phyloP scores from a whole-genome alignment of 2,113 vertebrate species.

The Diadophis punctatus region DNA sequence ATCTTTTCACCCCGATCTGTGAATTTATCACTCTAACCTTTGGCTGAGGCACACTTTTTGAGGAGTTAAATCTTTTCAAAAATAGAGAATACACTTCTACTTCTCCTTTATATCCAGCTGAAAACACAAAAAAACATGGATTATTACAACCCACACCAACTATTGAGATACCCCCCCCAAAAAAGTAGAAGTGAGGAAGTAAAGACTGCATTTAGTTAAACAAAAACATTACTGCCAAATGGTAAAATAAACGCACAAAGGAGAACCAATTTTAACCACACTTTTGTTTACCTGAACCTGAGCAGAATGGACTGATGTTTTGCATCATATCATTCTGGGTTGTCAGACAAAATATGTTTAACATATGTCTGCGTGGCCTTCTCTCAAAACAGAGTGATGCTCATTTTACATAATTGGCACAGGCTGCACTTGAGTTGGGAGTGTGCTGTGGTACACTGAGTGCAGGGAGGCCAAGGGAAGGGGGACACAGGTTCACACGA shows the following conservation, averaged over 20 bases:
- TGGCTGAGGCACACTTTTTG: fast-evolving
- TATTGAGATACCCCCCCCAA: neutral
- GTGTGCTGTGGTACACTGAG: neutral
- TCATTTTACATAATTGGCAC: neutral
- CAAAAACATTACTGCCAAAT: fast-evolving
- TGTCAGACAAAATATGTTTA: neutral
- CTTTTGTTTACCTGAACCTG: neutral
- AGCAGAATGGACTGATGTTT: neutral
- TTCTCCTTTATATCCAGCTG: conserved; percentile 51
- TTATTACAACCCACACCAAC: neutral
- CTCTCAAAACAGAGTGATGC: fast-evolving
- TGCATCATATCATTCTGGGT: neutral
- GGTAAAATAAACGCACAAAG: neutral
- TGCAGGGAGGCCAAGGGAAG: neutral
- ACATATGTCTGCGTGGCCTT: no score
- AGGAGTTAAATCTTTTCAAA: neutral
- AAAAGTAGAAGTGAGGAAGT: neutral
- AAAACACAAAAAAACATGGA: conserved; percentile 23
- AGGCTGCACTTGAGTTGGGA: neutral
- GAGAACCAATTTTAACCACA: fast-evolving
- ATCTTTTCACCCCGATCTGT: neutral
- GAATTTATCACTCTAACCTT: neutral
- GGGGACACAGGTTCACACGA: neutral
- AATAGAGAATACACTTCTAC: conserved; percentile 23
- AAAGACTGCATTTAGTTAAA: neutral